These are phyloP conservation scores for Nyctibius grandis DNA, from an alignment of 2,797 vertebrate species.

Conservation along the genomic window DNA sequence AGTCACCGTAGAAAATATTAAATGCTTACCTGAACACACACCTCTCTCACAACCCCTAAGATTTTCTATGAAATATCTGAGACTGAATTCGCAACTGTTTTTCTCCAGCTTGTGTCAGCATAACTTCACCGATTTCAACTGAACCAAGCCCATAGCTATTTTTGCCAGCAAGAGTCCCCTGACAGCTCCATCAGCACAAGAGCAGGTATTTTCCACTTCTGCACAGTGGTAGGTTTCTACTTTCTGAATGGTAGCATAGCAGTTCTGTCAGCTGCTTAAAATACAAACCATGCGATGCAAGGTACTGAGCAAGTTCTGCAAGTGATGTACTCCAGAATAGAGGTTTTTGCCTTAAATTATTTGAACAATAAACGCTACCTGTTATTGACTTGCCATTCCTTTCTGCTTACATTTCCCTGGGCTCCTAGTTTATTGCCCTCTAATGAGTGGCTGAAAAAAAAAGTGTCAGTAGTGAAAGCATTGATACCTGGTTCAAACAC, in stretches of 20 bases:
- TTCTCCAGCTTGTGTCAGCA: background rate
- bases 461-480: background rate
- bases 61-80: background rate
- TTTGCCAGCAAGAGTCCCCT: background rate
- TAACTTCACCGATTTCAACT: background rate
- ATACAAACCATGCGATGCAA: background rate
- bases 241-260: background rate
- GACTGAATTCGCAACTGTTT: background rate
- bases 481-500: rapidly evolving
- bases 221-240: background rate
- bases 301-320: background rate
- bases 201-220: conserved; percentile 12
- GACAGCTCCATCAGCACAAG: conserved; percentile 16
- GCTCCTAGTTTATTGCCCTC: background rate
- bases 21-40: background rate
- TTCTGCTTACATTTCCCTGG: background rate
- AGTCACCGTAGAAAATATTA: background rate
- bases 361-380: background rate
- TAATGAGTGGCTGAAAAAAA: background rate
- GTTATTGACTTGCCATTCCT: background rate
- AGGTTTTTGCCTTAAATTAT: background rate
- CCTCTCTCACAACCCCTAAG: background rate
- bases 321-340: rapidly evolving
- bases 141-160: background rate
- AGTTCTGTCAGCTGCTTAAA: background rate